phyloP scores from a whole-genome alignment of 2,797 vertebrate genomes.

The Sebastes iracundus region DNA sequence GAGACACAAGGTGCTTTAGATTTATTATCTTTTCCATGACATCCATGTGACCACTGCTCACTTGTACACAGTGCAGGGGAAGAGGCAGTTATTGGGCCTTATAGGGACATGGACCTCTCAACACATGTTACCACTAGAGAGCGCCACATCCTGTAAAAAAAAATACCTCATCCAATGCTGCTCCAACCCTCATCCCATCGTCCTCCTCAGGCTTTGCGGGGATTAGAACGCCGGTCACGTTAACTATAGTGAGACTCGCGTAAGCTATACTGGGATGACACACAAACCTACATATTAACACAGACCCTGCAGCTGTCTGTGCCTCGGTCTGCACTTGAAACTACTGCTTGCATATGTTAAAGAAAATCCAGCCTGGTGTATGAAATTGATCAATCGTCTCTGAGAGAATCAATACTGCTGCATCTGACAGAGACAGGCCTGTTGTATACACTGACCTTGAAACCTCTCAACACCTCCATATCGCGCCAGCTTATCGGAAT shows the following conservation, averaged over 20 bases:
- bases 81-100: neutral
- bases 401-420: constrained; percentile 23
- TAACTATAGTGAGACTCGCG: constrained; percentile 27
- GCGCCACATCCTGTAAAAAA: constrained; percentile 31
- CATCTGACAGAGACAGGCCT: neutral
- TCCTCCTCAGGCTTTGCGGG: constrained; percentile 35
- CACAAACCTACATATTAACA: constrained; percentile 61
- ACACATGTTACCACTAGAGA: constrained; percentile 47
- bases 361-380: neutral
- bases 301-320: neutral
- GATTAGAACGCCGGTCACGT: constrained; percentile 67
- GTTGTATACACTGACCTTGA: constrained; percentile 52
- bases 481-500: constrained; percentile 29
- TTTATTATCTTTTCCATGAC: constrained; percentile 14
- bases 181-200: neutral
- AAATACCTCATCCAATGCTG: neutral
- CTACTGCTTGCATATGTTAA: neutral
- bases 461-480: constrained; percentile 32
- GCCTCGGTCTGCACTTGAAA: neutral
- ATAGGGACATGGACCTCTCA: neutral
- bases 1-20: neutral
- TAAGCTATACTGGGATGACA: constrained; percentile 47
- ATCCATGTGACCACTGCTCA: neutral
- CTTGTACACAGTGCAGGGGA: neutral
- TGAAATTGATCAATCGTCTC: neutral